Percentiles rank a stretch among this genome's conserved stretches.
These are phyloP conservation scores for Pammene aurita DNA, from an alignment of 2,888 invertebrate species.

Conservation along the genomic window DNA sequence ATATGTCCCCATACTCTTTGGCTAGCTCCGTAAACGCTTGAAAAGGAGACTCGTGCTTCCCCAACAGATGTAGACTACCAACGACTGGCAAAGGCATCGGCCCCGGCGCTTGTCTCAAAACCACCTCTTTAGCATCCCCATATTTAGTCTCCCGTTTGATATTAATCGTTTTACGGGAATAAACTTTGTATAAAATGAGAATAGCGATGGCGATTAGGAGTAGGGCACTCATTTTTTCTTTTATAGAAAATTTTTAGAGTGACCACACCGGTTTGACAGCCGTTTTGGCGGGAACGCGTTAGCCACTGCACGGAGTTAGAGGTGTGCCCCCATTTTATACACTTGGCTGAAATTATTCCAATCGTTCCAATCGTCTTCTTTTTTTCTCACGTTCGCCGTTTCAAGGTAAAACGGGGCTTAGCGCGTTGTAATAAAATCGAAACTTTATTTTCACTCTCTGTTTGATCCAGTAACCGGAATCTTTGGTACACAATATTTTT, in stretches of 20 bases:
- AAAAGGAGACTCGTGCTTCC: conserved; percentile 86
- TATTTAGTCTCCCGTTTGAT: conserved; percentile 57
- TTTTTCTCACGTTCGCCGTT: conserved; percentile 16
- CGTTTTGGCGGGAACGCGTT: conserved; percentile 64
- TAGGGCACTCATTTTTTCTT: conserved; percentile 73
- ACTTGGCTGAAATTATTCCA: conserved; percentile 41
- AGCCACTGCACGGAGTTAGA: conserved; percentile 52
- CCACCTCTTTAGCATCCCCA: conserved; percentile 52
- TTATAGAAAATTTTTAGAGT: conserved; percentile 63
- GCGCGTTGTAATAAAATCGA: background rate
- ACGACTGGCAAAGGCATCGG: conserved; percentile 86
- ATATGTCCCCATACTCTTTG: conserved; percentile 88
- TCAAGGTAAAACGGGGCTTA: conserved; percentile 12
- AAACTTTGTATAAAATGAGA: conserved; percentile 64
- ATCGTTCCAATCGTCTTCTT: conserved; percentile 17
- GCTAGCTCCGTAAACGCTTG: conserved; percentile 88
- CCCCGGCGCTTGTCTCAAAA: conserved; percentile 84
- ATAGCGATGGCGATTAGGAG: conserved; percentile 59
- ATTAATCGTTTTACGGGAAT: conserved; percentile 56
- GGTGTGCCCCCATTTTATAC: conserved; percentile 51
- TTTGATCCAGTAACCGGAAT: conserved; percentile 14
- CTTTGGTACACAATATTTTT: conserved; percentile 31
- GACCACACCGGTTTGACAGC: conserved; percentile 63
- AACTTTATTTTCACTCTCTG: background rate
- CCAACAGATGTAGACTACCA: conserved; percentile 87